Evolutionary conservation across 1,140 invertebrate genomes (phyloP).

Genomic region (Uloborus diversus): DNA sequence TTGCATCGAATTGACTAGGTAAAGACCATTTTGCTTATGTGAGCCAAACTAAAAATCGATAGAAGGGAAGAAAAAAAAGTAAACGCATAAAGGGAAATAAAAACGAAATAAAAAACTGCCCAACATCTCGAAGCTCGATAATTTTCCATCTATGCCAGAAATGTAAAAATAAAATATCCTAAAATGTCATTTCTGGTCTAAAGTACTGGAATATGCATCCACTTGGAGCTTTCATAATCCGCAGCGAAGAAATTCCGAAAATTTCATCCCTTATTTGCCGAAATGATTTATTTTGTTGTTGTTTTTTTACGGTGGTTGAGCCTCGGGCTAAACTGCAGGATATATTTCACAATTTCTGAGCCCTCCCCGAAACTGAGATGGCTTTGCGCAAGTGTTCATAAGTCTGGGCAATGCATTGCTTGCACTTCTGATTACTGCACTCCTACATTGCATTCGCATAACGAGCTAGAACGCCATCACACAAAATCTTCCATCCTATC

Average conservation of each 20-base stretch:
- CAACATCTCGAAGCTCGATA: too few species aligned
- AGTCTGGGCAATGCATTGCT: conserved; percentile 29
- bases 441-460: conserved; percentile 30
- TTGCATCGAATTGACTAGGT: too few species aligned
- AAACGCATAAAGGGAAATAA: too few species aligned
- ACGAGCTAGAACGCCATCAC: conserved; percentile 47
- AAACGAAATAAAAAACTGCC: too few species aligned
- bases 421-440: conserved; percentile 46
- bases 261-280: not conserved
- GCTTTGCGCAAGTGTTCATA: conserved; percentile 48
- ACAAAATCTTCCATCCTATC: conserved; percentile 39
- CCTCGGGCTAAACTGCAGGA: conserved; percentile 4
- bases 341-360: conserved; percentile 38
- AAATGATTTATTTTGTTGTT: not conserved
- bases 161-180: too few species aligned
- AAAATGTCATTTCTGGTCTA: too few species aligned
- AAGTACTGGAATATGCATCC: too few species aligned
- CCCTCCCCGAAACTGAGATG: not conserved
- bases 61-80: too few species aligned
- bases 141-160: too few species aligned
- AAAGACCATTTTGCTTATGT: too few species aligned
- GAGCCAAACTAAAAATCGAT: too few species aligned
- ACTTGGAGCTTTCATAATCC: not conserved
- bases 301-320: not conserved
- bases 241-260: not conserved